These are phyloP conservation scores for Eretmochelys imbricata DNA, from an alignment of 2,113 vertebrate species.

Conservation along the genomic window DNA sequence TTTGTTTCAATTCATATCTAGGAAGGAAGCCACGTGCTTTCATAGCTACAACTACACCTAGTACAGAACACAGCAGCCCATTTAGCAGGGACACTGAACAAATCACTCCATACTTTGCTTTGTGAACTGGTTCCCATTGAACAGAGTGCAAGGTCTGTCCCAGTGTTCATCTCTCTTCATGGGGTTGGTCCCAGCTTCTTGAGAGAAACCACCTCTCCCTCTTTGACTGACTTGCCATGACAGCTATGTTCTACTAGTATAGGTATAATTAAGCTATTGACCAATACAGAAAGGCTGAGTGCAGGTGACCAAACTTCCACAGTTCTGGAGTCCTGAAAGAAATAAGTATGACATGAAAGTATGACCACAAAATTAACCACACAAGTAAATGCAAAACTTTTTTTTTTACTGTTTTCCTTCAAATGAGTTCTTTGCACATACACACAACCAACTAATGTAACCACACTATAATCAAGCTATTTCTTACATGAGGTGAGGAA, in stretches of 20 bases:
- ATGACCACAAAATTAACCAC: background rate
- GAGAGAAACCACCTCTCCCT: fast-evolving
- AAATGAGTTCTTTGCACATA: background rate
- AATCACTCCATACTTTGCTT: background rate
- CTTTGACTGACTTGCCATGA: background rate
- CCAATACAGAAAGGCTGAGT: background rate
- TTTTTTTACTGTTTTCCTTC: background rate
- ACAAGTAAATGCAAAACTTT: background rate
- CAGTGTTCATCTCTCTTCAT: fast-evolving
- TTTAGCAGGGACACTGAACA: fast-evolving
- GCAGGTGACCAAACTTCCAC: background rate
- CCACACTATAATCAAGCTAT: background rate
- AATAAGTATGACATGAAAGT: background rate
- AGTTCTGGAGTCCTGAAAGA: background rate
- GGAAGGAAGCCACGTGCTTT: background rate
- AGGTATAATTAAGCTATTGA: background rate
- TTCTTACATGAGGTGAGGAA: background rate
- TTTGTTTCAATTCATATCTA: background rate
- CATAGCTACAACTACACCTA: fast-evolving
- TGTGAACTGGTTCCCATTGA: fast-evolving
- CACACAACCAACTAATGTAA: background rate
- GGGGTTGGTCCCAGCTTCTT: fast-evolving
- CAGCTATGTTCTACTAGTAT: background rate
- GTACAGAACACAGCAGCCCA: fast-evolving
- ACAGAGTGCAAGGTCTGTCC: fast-evolving